Conservation (phyloP, 2,888 invertebrate genomes). For the Noctua fimbriata region DNA sequence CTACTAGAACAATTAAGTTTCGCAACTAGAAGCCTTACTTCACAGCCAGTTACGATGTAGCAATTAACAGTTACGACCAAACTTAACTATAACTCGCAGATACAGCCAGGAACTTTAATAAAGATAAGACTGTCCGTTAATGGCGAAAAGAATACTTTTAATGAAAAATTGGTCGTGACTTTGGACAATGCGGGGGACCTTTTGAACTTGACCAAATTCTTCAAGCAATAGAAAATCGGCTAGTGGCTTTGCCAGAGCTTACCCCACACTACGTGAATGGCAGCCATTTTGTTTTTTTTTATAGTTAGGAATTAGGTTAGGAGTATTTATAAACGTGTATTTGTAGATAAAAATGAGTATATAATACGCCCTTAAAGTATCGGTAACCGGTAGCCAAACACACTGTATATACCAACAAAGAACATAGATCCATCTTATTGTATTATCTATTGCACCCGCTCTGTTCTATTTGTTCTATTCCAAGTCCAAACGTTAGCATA, state of each 20-base stretch:
- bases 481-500: background rate
- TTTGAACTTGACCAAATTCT: background rate
- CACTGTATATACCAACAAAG: background rate
- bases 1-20: conserved; percentile 45
- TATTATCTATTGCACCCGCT: background rate
- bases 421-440: background rate
- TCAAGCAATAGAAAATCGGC: background rate
- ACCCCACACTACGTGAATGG: no score
- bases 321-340: no score
- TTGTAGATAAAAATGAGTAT: no score
- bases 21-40: conserved; percentile 31
- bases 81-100: conserved; percentile 27
- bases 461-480: background rate
- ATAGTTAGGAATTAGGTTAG: no score
- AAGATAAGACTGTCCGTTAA: conserved; percentile 6
- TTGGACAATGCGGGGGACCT: background rate
- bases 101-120: conserved; percentile 28
- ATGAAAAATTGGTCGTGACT: background rate
- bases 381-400: no score
- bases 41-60: conserved; percentile 28
- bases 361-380: no score
- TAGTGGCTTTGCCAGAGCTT: background rate
- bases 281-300: no score
- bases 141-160: background rate
- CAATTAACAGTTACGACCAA: conserved; percentile 44